Evolutionary conservation across 53 echinoderm and acorn worm species (phyloP).

Genomic region (Crossaster papposus): DNA sequence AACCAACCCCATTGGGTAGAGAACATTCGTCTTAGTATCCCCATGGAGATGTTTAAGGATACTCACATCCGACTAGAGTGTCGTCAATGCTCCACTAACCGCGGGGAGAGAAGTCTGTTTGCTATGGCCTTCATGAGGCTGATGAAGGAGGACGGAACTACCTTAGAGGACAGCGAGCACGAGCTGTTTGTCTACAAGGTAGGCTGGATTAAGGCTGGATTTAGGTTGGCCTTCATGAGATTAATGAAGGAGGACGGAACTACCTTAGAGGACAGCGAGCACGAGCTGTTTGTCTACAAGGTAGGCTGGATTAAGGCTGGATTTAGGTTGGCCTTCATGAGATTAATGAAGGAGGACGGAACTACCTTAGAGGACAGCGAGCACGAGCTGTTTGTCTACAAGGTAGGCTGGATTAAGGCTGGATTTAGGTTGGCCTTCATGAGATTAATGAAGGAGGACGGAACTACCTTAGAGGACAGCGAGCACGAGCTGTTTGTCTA

Average conservation of each 20-base stretch:
- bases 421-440: slow-evolving; percentile 68
- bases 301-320: too few relatives aligned
- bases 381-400: slow-evolving; percentile 84
- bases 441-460: slow-evolving; percentile 90
- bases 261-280: slow-evolving; percentile 78
- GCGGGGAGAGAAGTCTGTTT: slow-evolving; percentile 73
- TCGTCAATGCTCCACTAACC: slow-evolving; percentile 68
- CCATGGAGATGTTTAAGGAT: slow-evolving; percentile 83
- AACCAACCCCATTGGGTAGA: slow-evolving; percentile 82
- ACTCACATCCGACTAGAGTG: slow-evolving; percentile 88
- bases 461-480: slow-evolving; percentile 82
- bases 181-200: slow-evolving; percentile 90
- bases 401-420: too few relatives aligned
- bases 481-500: slow-evolving; percentile 82
- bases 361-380: slow-evolving; percentile 83
- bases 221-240: slow-evolving; percentile 70
- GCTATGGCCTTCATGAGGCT: slow-evolving; percentile 89
- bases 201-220: too few relatives aligned
- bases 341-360: slow-evolving; percentile 90
- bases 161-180: slow-evolving; percentile 81
- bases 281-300: slow-evolving; percentile 86
- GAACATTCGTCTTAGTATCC: slow-evolving; percentile 78
- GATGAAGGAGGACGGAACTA: slow-evolving; percentile 91
- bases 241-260: slow-evolving; percentile 94
- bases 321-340: slow-evolving; percentile 68